Conservation (phyloP, 2,888 invertebrate genomes). For the Limenitis camilla region DNA sequence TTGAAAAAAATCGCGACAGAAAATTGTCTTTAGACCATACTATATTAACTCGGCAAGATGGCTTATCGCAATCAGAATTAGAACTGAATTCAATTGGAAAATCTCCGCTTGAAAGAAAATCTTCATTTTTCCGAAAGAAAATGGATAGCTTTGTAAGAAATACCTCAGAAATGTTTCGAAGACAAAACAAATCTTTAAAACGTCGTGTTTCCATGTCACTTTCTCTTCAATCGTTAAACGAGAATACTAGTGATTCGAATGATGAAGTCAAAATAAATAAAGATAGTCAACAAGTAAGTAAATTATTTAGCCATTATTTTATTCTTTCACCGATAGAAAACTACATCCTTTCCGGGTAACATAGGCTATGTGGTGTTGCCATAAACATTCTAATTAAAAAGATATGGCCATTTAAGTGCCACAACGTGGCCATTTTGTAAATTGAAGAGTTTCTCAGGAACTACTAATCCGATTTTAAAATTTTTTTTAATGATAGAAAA, state of each 20-base stretch:
- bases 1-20: conserved; percentile 35
- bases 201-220: conserved; percentile 54
- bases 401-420: no score
- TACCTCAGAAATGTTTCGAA: conserved; percentile 60
- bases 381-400: no score
- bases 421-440: no score
- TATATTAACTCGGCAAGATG: conserved; percentile 45
- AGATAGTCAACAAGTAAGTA: conserved; percentile 13
- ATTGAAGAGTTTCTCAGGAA: no score
- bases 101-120: conserved; percentile 59
- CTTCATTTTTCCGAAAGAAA: conserved; percentile 64
- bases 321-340: no score
- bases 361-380: no score
- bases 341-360: no score
- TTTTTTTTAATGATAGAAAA: no score
- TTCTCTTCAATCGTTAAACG: conserved; percentile 57
- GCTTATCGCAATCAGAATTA: conserved; percentile 60
- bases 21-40: conserved; percentile 62
- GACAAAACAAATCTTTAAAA: conserved; percentile 36
- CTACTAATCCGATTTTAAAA: no score
- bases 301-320: no score
- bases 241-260: conserved; percentile 22
- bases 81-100: conserved; percentile 62
- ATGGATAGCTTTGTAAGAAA: conserved; percentile 65
- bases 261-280: neutral